Conservation (phyloP, 2,888 invertebrate species). For the Ceraclea dissimilis region DNA sequence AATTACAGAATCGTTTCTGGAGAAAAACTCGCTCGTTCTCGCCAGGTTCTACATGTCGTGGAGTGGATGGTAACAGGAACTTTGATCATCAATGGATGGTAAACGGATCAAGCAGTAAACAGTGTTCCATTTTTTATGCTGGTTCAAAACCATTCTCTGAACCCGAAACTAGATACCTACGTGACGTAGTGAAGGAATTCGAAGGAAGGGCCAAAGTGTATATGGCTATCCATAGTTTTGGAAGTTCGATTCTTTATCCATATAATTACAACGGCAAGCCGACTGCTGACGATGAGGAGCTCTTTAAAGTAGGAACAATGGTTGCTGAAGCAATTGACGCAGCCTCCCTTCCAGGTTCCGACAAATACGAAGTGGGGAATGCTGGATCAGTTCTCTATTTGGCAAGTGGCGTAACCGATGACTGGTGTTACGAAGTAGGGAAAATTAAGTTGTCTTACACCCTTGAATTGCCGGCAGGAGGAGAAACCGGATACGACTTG, state of each 20-base stretch:
- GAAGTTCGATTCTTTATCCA: slow-evolving; percentile 59
- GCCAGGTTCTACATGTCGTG: slow-evolving; percentile 47
- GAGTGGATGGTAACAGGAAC: slow-evolving; percentile 68
- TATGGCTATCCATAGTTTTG: slow-evolving; percentile 67
- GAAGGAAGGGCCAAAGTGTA: slow-evolving; percentile 52
- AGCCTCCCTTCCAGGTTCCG: slow-evolving; percentile 34
- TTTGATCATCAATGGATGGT: slow-evolving; percentile 64
- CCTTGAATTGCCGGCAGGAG: slow-evolving; percentile 55
- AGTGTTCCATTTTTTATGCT: slow-evolving; percentile 54
- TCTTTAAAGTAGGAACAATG: slow-evolving; percentile 39
- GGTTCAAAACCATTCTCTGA: slow-evolving; percentile 60
- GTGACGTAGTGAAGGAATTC: slow-evolving; percentile 43
- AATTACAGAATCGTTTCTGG: slow-evolving; percentile 54
- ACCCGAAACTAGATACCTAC: too few relatives aligned
- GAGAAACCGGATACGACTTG: slow-evolving; percentile 48
- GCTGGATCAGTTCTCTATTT: slow-evolving; percentile 45
- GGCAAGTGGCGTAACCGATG: slow-evolving; percentile 57
- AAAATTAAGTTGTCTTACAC: slow-evolving; percentile 55
- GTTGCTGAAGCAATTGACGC: slow-evolving; percentile 39
- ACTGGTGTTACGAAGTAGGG: slow-evolving; percentile 51
- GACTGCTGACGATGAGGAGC: slow-evolving; percentile 42
- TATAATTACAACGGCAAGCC: slow-evolving; percentile 55
- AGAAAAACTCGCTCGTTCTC: slow-evolving; percentile 67
- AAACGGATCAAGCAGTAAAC: slow-evolving; percentile 45
- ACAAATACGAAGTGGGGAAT: slow-evolving; percentile 47